These are phyloP conservation scores for Chaetoderma sp. DNA, from an alignment of 2,888 invertebrate species.

Conservation along the genomic window DNA sequence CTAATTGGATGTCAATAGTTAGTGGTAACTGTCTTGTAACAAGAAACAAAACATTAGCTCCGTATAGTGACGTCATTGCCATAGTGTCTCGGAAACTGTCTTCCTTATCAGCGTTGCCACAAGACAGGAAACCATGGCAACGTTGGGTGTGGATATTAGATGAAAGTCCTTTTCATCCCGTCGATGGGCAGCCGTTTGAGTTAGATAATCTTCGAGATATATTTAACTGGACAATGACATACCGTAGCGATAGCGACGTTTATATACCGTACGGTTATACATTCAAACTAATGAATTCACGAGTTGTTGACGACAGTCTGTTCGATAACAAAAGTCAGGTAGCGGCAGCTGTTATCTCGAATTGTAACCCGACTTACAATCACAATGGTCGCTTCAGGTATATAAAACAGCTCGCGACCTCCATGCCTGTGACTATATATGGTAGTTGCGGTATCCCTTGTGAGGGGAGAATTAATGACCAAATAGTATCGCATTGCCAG, in stretches of 20 bases:
- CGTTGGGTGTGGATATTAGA: constrained; percentile 7
- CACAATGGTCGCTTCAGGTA: constrained; percentile 1
- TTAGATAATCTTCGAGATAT: not conserved
- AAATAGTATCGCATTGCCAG: not conserved
- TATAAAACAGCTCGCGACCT: not conserved
- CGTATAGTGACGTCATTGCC: not conserved
- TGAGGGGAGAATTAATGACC: not conserved
- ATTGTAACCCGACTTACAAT: not conserved
- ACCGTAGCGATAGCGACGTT: not conserved
- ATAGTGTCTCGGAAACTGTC: not conserved
- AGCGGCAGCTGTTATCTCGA: not conserved
- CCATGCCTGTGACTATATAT: not conserved
- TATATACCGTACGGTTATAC: not conserved
- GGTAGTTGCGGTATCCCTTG: not conserved
- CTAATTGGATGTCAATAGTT: too few relatives aligned
- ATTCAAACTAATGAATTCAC: too few relatives aligned
- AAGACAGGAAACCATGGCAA: not conserved
- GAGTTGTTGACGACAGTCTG: too few relatives aligned
- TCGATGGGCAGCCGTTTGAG: not conserved
- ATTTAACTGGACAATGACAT: constrained; percentile 7
- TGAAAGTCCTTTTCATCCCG: constrained; percentile 2
- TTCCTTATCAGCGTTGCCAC: not conserved
- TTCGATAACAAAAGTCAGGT: not conserved
- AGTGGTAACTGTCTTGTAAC: constrained; percentile 1
- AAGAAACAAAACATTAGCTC: not conserved